Base-by-base conservation (phyloP, 2,113 vertebrate genomes). In the Xerus inauris region DNA sequence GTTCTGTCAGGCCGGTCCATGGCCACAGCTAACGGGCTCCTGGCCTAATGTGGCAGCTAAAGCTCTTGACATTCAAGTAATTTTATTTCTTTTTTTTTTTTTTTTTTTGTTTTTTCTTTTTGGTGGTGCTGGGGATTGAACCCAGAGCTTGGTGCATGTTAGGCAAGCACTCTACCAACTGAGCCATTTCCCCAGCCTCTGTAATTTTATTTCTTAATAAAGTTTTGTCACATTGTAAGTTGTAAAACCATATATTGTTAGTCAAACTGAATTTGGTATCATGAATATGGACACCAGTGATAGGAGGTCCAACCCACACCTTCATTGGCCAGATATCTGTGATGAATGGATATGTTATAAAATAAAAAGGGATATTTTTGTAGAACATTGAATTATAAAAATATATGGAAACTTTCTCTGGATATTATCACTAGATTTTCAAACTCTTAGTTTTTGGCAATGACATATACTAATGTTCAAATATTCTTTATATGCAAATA, bases 401-500 rank as follows among this genome's bases (percentile, higher is more conserved):
- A 42, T n/a, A 76, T 7, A 40, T 30, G 8, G 24, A 67, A 89
- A 17, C 6, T 59, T 89, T 65, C 32, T 8, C 35, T 51, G 4
- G 3, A 13, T 81, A 59, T 54, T 73, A 62, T 64, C 14, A 76
- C 57, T 71, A 85, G 4, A 65, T 77, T 97, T 82, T 84, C 19
- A 94, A 71, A 81, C 1, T 85, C 7, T 42, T 67, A 6, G 45
- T 79, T 89, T 96, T 75, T 35, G 65, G 54, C 24, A 80, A 93
- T 87, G 20, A 35, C 49, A 72, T 13, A 65, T 16, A 62, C 13
- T 64, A 64, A 49, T n/a, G n/a, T n/a, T n/a, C n/a, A n/a, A n/a
- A n/a, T n/a, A n/a, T n/a, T n/a, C n/a, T n/a, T 89, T n/a, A 49
- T 13, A 47, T 49, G 5, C 83, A 2, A 8, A 38, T 32, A 26